Evolutionary conservation across 2,888 invertebrate species (phyloP).

Genomic region (Leucania comma): DNA sequence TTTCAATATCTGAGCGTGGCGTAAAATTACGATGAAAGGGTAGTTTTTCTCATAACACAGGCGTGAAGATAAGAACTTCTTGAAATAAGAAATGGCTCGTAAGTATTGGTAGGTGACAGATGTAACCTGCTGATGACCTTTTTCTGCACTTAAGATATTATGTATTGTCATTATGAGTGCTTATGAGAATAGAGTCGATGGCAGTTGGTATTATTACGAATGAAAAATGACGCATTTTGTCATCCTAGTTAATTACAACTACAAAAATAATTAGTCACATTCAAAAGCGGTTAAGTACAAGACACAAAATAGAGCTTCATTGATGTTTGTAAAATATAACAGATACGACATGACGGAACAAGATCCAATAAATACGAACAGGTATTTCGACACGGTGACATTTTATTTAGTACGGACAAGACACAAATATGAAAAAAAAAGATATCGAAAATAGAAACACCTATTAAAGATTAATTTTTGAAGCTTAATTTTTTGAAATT

Average conservation of each 20-base stretch:
- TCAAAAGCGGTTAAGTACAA: not conserved
- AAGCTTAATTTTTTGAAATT: not conserved
- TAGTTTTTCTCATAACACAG: not conserved
- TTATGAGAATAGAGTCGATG: not conserved
- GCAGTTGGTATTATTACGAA: not conserved
- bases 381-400: not conserved
- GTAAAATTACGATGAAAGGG: slow-evolving; percentile 20
- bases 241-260: not conserved
- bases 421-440: not conserved
- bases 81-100: too few species aligned
- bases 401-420: not conserved
- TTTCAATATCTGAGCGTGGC: slow-evolving; percentile 39
- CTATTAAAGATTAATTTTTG: not conserved
- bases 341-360: not conserved
- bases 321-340: slow-evolving; percentile 9
- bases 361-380: not conserved
- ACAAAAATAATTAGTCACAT: not conserved
- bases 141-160: not conserved
- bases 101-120: not conserved
- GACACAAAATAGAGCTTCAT: not conserved
- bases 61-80: not conserved
- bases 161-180: not conserved
- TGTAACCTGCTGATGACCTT: not conserved
- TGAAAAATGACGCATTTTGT: not conserved
- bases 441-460: not conserved